Conservation (phyloP, 2,797 vertebrate species). For the Parambassis ranga region DNA sequence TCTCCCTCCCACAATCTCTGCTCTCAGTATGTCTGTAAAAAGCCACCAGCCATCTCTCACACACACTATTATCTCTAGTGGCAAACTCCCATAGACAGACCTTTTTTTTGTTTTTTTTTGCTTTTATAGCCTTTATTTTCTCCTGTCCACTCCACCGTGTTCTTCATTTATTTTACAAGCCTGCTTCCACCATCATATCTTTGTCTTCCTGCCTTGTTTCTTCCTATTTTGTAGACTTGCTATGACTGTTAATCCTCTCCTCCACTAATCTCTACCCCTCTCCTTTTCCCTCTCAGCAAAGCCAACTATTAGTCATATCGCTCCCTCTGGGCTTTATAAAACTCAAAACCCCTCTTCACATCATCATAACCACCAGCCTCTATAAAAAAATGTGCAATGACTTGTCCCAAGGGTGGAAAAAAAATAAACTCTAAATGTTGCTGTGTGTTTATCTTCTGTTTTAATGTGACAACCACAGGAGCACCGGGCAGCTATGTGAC, state of each 20-base stretch:
- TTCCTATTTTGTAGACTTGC: slow-evolving; percentile 55
- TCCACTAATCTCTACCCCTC: slow-evolving; percentile 56
- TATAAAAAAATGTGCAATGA: slow-evolving; percentile 64
- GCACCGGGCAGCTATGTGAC: slow-evolving; percentile 64
- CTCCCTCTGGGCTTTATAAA: slow-evolving; percentile 65
- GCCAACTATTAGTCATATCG: slow-evolving; percentile 65
- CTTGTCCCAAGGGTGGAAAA: slow-evolving; percentile 62
- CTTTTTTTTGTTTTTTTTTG: neutral
- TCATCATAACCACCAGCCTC: slow-evolving; percentile 42
- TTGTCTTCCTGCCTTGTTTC: slow-evolving; percentile 42
- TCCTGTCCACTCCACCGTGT: slow-evolving; percentile 24
- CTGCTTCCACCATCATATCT: slow-evolving; percentile 9
- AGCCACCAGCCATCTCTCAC: slow-evolving; percentile 55
- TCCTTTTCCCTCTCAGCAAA: slow-evolving; percentile 53
- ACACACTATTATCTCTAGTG: slow-evolving; percentile 55
- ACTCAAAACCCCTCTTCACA: slow-evolving; percentile 34
- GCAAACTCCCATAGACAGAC: slow-evolving; percentile 46
- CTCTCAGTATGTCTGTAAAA: slow-evolving; percentile 65
- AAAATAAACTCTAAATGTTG: slow-evolving; percentile 56
- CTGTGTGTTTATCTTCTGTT: slow-evolving; percentile 75
- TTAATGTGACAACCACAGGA: slow-evolving; percentile 74
- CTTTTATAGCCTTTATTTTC: slow-evolving; percentile 44
- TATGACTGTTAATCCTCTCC: slow-evolving; percentile 64
- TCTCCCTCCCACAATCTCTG: slow-evolving; percentile 55
- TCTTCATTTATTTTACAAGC: slow-evolving; percentile 10